Evolutionary conservation across 1,140 invertebrate genomes (phyloP).

Genomic region (Drosophila subpulchrella): DNA sequence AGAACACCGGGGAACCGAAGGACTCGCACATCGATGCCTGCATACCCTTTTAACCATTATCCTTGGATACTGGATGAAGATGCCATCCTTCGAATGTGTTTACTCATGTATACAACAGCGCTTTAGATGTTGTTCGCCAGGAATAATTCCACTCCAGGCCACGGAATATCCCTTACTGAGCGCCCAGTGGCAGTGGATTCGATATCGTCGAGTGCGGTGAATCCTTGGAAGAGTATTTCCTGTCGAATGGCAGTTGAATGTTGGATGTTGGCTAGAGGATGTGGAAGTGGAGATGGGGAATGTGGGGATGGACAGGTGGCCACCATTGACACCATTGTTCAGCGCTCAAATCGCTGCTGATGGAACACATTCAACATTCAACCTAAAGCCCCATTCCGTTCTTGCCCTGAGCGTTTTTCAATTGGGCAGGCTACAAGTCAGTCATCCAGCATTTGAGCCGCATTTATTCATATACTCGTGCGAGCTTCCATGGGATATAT

Average conservation of each 20-base stretch:
- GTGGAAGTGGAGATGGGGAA: not conserved
- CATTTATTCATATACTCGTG: slow-evolving; percentile 51
- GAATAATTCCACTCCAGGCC: not conserved
- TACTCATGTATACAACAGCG: not conserved
- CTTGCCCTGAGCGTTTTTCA: slow-evolving; percentile 14
- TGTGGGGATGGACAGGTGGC: slow-evolving; percentile 9
- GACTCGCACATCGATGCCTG: not conserved
- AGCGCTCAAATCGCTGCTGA: slow-evolving; percentile 63
- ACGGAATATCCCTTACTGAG: not conserved
- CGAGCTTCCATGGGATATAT: not conserved
- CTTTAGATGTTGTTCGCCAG: not conserved
- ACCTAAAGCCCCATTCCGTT: slow-evolving; percentile 23
- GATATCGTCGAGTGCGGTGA: not conserved
- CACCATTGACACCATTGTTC: slow-evolving; percentile 56
- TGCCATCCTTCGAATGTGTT: too few species aligned
- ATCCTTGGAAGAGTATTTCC: slow-evolving; percentile 3
- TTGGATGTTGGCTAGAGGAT: not conserved
- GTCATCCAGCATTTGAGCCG: slow-evolving; percentile 56
- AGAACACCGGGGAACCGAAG: not conserved
- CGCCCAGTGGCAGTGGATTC: not conserved
- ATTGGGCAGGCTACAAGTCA: slow-evolving; percentile 67
- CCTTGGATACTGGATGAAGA: too few species aligned
- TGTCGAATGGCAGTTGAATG: not conserved
- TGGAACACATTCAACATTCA: slow-evolving; percentile 53
- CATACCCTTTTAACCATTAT: not conserved